Conservation (phyloP, 2,888 invertebrate species). For the Cantharis rufa region DNA sequence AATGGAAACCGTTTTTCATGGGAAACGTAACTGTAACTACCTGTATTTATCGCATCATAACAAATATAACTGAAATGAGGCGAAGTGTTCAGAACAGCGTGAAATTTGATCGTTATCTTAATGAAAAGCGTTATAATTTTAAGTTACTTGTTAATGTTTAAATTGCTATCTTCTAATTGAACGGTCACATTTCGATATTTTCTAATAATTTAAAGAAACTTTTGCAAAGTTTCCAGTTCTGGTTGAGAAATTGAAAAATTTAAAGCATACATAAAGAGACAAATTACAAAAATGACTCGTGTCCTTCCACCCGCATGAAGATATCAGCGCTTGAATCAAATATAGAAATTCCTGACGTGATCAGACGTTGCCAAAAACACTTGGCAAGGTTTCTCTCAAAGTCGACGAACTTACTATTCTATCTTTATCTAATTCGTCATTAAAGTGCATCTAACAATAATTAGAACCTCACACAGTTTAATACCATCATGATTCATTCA, state of each 20-base stretch:
- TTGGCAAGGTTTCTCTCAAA: slow-evolving; percentile 35
- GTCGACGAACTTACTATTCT: slow-evolving; percentile 36
- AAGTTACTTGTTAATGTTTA: background rate
- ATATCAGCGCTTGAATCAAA: slow-evolving; percentile 29
- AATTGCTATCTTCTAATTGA: background rate
- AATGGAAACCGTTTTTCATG: background rate
- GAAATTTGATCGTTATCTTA: slow-evolving; percentile 4
- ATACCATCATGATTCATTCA: slow-evolving; percentile 5
- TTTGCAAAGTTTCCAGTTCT: background rate
- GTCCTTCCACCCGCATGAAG: slow-evolving; percentile 13
- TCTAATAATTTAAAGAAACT: background rate
- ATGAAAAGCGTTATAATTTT: background rate
- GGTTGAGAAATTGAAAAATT: background rate
- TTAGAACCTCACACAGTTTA: background rate
- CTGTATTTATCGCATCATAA: slow-evolving; percentile 1
- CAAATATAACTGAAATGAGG: slow-evolving; percentile 1
- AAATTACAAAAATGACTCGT: background rate
- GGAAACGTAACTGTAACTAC: background rate
- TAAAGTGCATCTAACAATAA: background rate
- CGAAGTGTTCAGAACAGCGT: background rate
- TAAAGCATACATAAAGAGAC: background rate
- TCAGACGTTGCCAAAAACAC: slow-evolving; percentile 38
- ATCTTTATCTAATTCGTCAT: slow-evolving; percentile 8
- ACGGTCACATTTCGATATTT: background rate
- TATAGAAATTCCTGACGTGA: slow-evolving; percentile 33